Percentiles rank a stretch among this genome's conserved stretches.
These are phyloP conservation scores for Symphodus melops DNA, from an alignment of 2,113 vertebrate species.

Conservation along the genomic window DNA sequence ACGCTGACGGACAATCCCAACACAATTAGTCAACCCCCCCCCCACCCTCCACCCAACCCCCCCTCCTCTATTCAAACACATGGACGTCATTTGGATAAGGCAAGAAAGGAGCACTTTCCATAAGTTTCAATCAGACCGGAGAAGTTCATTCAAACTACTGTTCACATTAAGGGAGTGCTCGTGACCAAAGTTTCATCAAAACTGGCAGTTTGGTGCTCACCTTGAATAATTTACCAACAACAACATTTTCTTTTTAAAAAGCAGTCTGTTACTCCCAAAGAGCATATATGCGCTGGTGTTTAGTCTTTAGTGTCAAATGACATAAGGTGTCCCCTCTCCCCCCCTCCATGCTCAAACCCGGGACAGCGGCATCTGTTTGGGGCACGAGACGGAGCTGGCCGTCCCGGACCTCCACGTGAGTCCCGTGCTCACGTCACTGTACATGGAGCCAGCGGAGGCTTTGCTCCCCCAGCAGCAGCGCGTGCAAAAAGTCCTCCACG, in stretches of 20 bases:
- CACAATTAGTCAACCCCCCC: slow-evolving; percentile 50
- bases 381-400: slow-evolving; percentile 91
- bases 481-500: slow-evolving; percentile 92
- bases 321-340: neutral
- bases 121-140: neutral
- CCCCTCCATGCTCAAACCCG: slow-evolving; percentile 84
- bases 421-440: slow-evolving; percentile 95
- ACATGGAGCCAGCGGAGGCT: slow-evolving; percentile 87
- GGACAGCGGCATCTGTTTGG: slow-evolving; percentile 95
- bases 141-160: neutral
- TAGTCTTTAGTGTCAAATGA: slow-evolving; percentile 28
- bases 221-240: slow-evolving; percentile 48
- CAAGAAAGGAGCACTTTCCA: slow-evolving; percentile 33
- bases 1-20: slow-evolving; percentile 66
- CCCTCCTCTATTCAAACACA: slow-evolving; percentile 29
- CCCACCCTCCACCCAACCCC: neutral
- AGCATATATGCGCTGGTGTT: slow-evolving; percentile 4
- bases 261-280: slow-evolving; percentile 13
- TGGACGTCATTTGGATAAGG: slow-evolving; percentile 62
- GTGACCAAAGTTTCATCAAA: neutral
- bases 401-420: slow-evolving; percentile 95
- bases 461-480: slow-evolving; percentile 95
- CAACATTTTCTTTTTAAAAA: neutral
- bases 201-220: slow-evolving; percentile 27
- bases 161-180: slow-evolving; percentile 51